Base-by-base conservation (phyloP, 2,888 invertebrate species). In the Vesta saturnalis region DNA sequence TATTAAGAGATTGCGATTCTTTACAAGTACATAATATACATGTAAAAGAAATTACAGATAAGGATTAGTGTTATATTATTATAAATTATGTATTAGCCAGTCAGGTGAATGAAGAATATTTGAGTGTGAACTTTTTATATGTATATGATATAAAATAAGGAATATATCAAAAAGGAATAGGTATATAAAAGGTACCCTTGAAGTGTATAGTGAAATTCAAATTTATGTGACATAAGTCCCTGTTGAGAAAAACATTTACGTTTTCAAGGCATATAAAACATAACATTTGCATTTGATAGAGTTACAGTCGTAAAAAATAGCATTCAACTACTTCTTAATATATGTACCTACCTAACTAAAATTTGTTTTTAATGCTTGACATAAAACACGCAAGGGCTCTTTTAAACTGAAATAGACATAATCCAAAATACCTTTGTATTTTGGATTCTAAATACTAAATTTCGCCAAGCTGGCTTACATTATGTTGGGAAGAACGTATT, bases 201-300 rank as follows among this genome's bases (percentile, higher is more conserved):
- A 54, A 54, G 23, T 21, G 54, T 54, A 54, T 19, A 54, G 16
- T 14, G 12, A 22, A 10, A 54, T 54, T 19, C 19, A 18, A 54
- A 54, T 54, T 54, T 54, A 54, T 54, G 54, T 54, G 54, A 54
- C 54, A 54, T 18, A 22, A 54, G 54, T 54, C 54, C 23, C 54
- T 54, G 54, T 22, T 8, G 54, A 54, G 54, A 54, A 21, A 54
- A 21, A 8, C 22, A 54, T 54, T 54, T 54, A 10, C 54, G 54
- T 54, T 54, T 54, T 21, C 54, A 54, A 54, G 54, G 21, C 14
- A 21, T 19, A 54, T 54, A 54, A 54, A 54, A 54, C 54, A 52
- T 52, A 52, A 52, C 52, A 52, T 54, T 54, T 54, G 19, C 54
- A 54, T 54, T 54, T 54, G 12, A 12, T 22, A 22, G 1, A 14